Conservation (phyloP, 2,113 vertebrate genomes). For the Chaetops frenatus region DNA sequence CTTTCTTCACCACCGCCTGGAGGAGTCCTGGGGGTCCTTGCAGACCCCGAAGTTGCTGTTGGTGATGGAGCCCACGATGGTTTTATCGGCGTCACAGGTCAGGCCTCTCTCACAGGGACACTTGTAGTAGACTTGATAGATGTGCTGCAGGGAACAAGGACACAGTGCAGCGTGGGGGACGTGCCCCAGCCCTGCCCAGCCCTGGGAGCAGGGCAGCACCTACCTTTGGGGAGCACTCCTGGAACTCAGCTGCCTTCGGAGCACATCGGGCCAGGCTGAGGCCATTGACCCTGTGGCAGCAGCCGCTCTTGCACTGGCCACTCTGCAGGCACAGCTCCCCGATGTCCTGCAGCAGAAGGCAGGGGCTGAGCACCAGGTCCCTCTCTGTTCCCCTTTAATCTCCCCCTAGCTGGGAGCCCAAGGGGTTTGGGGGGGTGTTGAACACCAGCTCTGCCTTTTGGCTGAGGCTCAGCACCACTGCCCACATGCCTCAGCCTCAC, state of each 20-base stretch:
- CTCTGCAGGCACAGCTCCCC: conserved; percentile 77
- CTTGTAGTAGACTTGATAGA: conserved; percentile 73
- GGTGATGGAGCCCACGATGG: conserved; percentile 73
- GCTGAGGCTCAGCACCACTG: neutral
- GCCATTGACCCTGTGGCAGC: conserved; percentile 14
- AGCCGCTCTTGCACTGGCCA: conserved; percentile 72
- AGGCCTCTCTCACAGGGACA: conserved; percentile 79
- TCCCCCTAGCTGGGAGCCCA: accelerated
- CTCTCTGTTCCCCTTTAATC: neutral
- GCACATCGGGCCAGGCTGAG: conserved; percentile 71
- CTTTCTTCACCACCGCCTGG: accelerated
- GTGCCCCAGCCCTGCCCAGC: accelerated
- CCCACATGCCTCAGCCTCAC: accelerated
- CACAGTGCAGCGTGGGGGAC: accelerated
- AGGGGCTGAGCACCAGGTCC: neutral
- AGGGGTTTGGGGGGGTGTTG: neutral
- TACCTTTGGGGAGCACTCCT: conserved; percentile 71
- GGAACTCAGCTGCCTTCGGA: conserved; percentile 49
- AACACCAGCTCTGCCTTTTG: neutral
- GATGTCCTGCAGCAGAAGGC: neutral
- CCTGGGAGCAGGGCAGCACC: neutral
- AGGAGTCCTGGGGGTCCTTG: neutral
- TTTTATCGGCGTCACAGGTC: conserved; percentile 60
- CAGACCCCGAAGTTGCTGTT: conserved; percentile 75
- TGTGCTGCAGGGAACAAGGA: conserved; percentile 38